Conservation (phyloP, 1,140 invertebrate species). For the Phymastichus coffea region DNA sequence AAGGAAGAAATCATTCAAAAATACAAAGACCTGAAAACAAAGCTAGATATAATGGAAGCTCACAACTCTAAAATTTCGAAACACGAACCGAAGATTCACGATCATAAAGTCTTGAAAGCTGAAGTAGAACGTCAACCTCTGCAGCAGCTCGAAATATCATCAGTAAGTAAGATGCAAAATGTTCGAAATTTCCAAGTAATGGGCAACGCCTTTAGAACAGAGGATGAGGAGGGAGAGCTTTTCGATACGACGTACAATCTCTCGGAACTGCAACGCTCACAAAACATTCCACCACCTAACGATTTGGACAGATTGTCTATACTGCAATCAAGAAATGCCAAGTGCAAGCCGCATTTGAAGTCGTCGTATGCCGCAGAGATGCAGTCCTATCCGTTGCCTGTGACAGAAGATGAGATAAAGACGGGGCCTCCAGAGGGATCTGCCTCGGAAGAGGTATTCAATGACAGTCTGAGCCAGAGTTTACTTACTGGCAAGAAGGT, state of each 20-base stretch:
- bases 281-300: not conserved
- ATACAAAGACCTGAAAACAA: slow-evolving; percentile 35
- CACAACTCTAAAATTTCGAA: not conserved
- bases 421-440: too few species aligned
- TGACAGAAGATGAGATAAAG: slow-evolving; percentile 76
- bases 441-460: slow-evolving; percentile 53
- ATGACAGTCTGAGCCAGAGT: slow-evolving; percentile 63
- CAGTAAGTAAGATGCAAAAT: slow-evolving; percentile 31
- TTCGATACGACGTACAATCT: slow-evolving; percentile 76
- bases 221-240: slow-evolving; percentile 80
- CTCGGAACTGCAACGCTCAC: slow-evolving; percentile 11
- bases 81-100: not conserved
- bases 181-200: slow-evolving; percentile 52
- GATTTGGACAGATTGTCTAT: slow-evolving; percentile 63
- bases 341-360: slow-evolving; percentile 84
- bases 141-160: not conserved
- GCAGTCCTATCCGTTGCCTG: slow-evolving; percentile 61
- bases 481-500: slow-evolving; percentile 60
- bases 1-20: slow-evolving; percentile 49
- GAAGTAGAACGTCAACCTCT: not conserved
- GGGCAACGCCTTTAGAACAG: slow-evolving; percentile 68
- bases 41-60: slow-evolving; percentile 17
- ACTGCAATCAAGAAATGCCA: slow-evolving; percentile 79
- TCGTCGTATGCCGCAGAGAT: slow-evolving; percentile 86
- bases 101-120: not conserved